Evolutionary conservation across 2,888 invertebrate genomes (phyloP).

Genomic region (Cryptus armator): DNA sequence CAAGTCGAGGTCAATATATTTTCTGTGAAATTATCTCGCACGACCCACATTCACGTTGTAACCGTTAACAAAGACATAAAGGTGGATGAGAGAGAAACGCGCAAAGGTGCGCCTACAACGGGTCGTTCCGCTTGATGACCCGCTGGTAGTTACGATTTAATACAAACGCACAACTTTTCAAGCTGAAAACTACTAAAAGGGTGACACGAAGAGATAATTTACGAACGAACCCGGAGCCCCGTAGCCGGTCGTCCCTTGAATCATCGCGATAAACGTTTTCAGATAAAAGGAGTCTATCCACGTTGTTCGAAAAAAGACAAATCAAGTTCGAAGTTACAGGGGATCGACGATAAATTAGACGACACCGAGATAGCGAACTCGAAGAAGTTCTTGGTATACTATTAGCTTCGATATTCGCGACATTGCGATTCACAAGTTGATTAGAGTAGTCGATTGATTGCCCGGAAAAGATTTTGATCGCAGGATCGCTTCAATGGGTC

Average conservation of each 20-base stretch:
- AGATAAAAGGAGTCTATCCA: constrained; percentile 37
- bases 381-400: not conserved
- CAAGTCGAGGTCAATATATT: not conserved
- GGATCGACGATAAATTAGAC: constrained; percentile 6
- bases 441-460: not conserved
- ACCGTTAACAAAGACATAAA: constrained; percentile 38
- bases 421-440: not conserved
- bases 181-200: constrained; percentile 5
- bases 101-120: constrained; percentile 3
- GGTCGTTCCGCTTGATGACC: constrained; percentile 43
- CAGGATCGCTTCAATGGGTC: too few relatives aligned
- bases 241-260: constrained; percentile 25
- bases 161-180: constrained; percentile 11
- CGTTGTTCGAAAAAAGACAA: constrained; percentile 19
- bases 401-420: constrained; percentile 1
- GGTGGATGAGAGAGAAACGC: constrained; percentile 20
- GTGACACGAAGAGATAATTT: constrained; percentile 2
- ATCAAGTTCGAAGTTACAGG: not conserved
- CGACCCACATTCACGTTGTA: constrained; percentile 35
- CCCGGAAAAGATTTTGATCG: too few relatives aligned
- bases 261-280: constrained; percentile 33
- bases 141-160: constrained; percentile 30
- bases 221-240: not conserved
- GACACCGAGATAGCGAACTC: not conserved
- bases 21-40: constrained; percentile 16